Conservation (phyloP, 2,113 vertebrate species). For the Suricata suricatta region DNA sequence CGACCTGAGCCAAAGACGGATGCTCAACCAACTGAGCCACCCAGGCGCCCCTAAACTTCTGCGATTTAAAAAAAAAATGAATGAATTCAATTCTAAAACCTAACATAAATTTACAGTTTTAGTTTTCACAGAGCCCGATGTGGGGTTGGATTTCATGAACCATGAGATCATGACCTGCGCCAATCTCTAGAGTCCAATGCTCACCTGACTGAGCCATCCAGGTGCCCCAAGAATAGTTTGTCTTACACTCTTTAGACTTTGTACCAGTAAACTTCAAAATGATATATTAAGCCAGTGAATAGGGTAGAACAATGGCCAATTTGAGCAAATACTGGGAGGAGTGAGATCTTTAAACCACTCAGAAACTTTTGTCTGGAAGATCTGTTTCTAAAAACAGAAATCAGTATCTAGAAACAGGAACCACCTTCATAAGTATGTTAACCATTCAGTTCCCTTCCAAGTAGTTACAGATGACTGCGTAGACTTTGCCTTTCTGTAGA, state of each 20-base stretch:
- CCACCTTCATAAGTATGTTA: neutral
- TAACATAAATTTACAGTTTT: neutral
- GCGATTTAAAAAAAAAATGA: neutral
- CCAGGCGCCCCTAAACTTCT: neutral
- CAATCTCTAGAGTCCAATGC: too few species aligned
- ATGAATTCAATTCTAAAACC: neutral
- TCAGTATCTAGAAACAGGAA: neutral
- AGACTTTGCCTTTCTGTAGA: neutral
- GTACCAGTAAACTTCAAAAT: neutral
- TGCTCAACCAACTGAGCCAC: too few species aligned
- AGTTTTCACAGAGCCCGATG: too few species aligned
- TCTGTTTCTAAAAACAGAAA: neutral
- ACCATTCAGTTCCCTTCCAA: neutral
- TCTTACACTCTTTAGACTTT: neutral
- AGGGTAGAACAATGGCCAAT: neutral
- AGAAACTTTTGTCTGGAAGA: neutral
- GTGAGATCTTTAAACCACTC: neutral
- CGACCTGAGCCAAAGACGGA: too few species aligned
- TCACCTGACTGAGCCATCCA: too few species aligned
- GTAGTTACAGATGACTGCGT: neutral
- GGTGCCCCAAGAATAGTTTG: neutral
- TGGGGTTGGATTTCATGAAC: too few species aligned
- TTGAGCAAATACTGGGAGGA: neutral
- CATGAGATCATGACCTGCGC: too few species aligned
- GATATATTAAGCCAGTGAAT: neutral